A percentile compares a stretch with the other conserved stretches of the same genome.
phyloP scores from a whole-genome alignment of 2,888 invertebrate species.

The Eumerus sabulonum region DNA sequence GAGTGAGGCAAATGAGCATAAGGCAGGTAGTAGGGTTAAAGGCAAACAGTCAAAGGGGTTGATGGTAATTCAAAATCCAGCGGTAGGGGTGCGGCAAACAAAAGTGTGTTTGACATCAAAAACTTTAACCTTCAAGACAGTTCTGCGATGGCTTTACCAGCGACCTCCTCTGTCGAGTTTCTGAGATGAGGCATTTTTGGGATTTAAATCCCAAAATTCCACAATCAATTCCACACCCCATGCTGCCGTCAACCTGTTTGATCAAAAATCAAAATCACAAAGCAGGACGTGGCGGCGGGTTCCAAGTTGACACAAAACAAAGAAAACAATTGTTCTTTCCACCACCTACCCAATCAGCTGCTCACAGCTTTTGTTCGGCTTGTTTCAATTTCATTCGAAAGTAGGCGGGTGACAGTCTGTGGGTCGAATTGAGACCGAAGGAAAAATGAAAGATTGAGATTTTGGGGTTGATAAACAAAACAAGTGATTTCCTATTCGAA shows the following conservation, averaged over 20 bases:
- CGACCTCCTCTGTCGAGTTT: too few species aligned
- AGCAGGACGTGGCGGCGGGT: background rate
- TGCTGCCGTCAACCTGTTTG: conserved; percentile 41
- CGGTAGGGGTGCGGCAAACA: too few species aligned
- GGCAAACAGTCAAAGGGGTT: too few species aligned
- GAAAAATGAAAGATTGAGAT: conserved; percentile 62
- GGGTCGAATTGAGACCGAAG: conserved; percentile 38
- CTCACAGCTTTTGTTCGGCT: too few species aligned
- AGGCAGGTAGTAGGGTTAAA: too few species aligned
- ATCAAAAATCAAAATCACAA: conserved; percentile 19
- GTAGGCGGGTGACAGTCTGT: background rate
- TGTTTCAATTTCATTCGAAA: background rate
- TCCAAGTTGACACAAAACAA: conserved; percentile 32
- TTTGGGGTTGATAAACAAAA: conserved; percentile 59
- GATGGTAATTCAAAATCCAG: too few species aligned
- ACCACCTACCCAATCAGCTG: too few species aligned
- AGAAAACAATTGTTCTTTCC: conserved; percentile 16
- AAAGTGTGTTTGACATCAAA: too few species aligned
- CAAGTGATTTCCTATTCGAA: conserved; percentile 10
- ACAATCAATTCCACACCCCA: background rate
- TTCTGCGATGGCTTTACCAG: too few species aligned
- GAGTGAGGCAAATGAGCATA: too few species aligned
- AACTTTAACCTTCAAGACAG: too few species aligned
- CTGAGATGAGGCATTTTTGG: background rate
- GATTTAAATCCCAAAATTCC: conserved; percentile 23